A percentile compares a stretch with the other conserved stretches of the same genome.
These are phyloP conservation scores for Heliangelus exortis DNA, from an alignment of 2,797 vertebrate species.

Conservation along the genomic window DNA sequence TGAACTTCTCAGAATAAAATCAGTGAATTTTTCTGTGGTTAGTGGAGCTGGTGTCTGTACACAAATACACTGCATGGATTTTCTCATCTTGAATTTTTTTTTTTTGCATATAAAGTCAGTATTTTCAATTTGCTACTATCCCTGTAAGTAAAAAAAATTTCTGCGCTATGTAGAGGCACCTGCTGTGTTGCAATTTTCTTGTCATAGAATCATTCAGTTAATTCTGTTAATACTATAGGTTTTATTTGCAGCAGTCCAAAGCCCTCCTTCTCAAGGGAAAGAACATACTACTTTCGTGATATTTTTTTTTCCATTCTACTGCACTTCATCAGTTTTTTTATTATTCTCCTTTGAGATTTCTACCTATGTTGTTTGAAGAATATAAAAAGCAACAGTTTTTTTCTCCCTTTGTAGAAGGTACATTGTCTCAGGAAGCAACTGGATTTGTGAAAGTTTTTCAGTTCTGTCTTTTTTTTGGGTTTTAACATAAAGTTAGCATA, in stretches of 20 bases:
- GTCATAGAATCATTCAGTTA: constrained; percentile 55
- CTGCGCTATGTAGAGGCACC: constrained; percentile 60
- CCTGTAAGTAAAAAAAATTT: constrained; percentile 52
- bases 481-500: not conserved
- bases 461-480: not conserved
- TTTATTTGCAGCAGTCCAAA: constrained; percentile 59
- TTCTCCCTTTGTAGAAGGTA: not conserved
- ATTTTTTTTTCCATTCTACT: constrained; percentile 53
- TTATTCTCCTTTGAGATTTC: constrained; percentile 27
- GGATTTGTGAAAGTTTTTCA: not conserved
- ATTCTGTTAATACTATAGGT: constrained; percentile 51
- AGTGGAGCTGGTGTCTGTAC: not conserved
- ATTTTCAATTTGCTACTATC: constrained; percentile 41
- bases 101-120: constrained; percentile 5
- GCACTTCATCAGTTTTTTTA: not conserved
- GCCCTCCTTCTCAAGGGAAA: constrained; percentile 35
- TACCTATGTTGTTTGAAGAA: not conserved
- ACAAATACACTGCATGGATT: constrained; percentile 7
- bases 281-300: constrained; percentile 58
- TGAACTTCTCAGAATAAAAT: constrained; percentile 1
- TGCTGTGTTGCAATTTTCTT: constrained; percentile 74
- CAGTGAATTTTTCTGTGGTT: constrained; percentile 23
- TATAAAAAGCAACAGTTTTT: not conserved
- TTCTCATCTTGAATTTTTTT: constrained; percentile 24
- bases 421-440: not conserved